Conservation (phyloP, 1,140 invertebrate species). For the Schlechtendalia chinensis region DNA sequence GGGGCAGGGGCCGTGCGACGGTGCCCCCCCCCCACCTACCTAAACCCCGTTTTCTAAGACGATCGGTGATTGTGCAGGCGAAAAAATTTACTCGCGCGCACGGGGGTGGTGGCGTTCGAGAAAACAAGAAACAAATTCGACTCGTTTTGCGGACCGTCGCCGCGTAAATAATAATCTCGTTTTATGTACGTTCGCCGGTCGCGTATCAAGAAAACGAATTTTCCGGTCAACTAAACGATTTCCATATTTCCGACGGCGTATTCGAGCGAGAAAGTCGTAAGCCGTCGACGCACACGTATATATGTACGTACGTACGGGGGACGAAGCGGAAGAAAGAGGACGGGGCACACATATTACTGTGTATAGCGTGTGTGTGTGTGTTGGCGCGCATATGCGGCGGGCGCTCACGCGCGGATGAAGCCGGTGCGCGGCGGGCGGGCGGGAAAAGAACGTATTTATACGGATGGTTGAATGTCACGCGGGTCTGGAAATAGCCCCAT, state of each 20-base stretch:
- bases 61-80: too few relatives aligned
- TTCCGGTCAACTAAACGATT: slow-evolving; percentile 49
- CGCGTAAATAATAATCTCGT: slow-evolving; percentile 17
- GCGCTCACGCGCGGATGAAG: neutral
- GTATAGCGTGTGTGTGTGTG: too few relatives aligned
- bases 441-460: slow-evolving; percentile 48
- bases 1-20: too few relatives aligned
- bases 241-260: slow-evolving; percentile 42
- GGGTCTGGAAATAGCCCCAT: slow-evolving; percentile 49
- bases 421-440: neutral
- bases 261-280: slow-evolving; percentile 44
- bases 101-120: neutral
- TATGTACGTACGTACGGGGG: neutral
- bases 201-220: slow-evolving; percentile 43
- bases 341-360: too few relatives aligned
- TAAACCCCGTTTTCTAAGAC: too few relatives aligned
- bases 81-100: too few relatives aligned
- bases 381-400: too few relatives aligned
- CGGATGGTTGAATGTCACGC: slow-evolving; percentile 50
- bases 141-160: too few relatives aligned
- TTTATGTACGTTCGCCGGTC: neutral
- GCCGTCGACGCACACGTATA: neutral
- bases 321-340: neutral
- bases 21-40: too few relatives aligned
- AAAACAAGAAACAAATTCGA: neutral